A percentile compares a stretch with the other conserved stretches of the same genome.
Evolutionary conservation across 2,888 invertebrate species (phyloP).

Genomic region (Sthenelais limicola): DNA sequence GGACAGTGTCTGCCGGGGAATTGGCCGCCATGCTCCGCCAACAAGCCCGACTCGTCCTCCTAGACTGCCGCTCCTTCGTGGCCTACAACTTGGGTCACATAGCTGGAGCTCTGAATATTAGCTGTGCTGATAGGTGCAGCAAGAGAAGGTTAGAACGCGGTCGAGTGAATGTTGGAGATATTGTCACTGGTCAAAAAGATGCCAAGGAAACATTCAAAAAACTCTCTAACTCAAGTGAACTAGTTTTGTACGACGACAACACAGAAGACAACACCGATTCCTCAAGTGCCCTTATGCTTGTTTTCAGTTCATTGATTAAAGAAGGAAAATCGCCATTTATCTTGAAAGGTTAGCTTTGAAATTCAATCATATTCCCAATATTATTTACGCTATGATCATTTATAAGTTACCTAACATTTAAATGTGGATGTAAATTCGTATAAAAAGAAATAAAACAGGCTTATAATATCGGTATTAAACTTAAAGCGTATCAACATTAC

Average conservation of each 20-base stretch:
- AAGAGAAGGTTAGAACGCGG: constrained; percentile 79
- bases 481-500: no score
- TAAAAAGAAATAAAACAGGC: no score
- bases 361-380: background rate
- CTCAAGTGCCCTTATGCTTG: constrained; percentile 78
- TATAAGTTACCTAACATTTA: no score
- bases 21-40: constrained; percentile 26
- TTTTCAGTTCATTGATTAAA: constrained; percentile 79
- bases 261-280: constrained; percentile 75
- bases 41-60: constrained; percentile 72
- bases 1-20: constrained; percentile 22
- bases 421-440: no score
- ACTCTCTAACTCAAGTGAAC: constrained; percentile 73
- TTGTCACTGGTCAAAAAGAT: constrained; percentile 78
- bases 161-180: constrained; percentile 79
- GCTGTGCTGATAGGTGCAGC: constrained; percentile 81
- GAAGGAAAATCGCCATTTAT: constrained; percentile 80
- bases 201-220: constrained; percentile 75
- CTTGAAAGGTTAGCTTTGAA: constrained; percentile 75
- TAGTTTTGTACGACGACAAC: constrained; percentile 81
- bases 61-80: constrained; percentile 82
- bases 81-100: constrained; percentile 82
- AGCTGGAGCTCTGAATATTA: constrained; percentile 78
- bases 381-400: no score
- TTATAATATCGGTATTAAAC: no score